Evolutionary conservation across 2,113 vertebrate species (phyloP).

Genomic region (Gambusia holbrooki): DNA sequence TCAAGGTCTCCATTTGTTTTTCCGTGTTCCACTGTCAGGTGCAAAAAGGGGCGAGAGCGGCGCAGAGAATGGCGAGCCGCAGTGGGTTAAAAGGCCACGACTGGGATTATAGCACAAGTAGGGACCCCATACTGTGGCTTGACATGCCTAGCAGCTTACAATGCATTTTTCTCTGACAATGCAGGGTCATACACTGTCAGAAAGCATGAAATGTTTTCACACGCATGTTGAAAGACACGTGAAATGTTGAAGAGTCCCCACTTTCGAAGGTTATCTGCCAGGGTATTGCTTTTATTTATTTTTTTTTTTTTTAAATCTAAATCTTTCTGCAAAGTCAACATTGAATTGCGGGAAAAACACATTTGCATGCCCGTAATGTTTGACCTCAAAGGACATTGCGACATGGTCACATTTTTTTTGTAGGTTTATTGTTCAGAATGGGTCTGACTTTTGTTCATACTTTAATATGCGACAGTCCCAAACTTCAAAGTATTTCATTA

Average conservation of each 20-base stretch:
- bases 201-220: conserved; percentile 71
- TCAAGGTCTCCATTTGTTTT: conserved; percentile 82
- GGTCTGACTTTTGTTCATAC: neutral
- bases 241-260: conserved; percentile 37
- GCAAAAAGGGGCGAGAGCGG: conserved; percentile 47
- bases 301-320: conserved; percentile 36
- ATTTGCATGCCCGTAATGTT: neutral
- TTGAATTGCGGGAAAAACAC: neutral
- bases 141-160: conserved; percentile 79
- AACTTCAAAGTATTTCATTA: neutral
- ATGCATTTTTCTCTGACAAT: conserved; percentile 79
- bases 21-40: conserved; percentile 75
- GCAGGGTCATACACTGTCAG: conserved; percentile 70
- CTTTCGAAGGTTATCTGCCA: conserved; percentile 58
- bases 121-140: conserved; percentile 77
- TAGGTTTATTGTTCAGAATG: too few relatives aligned
- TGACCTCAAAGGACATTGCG: conserved; percentile 24
- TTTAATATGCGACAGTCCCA: neutral
- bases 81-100: conserved; percentile 76
- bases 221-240: conserved; percentile 68
- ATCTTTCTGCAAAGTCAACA: conserved; percentile 57
- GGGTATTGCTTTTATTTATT: conserved; percentile 23
- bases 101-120: conserved; percentile 78
- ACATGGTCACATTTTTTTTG: neutral
- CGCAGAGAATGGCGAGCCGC: conserved; percentile 59